A percentile compares a stretch with the other conserved stretches of the same genome.
Conservation (phyloP, 2,888 invertebrate genomes). For the Cheilosia urbana region DNA sequence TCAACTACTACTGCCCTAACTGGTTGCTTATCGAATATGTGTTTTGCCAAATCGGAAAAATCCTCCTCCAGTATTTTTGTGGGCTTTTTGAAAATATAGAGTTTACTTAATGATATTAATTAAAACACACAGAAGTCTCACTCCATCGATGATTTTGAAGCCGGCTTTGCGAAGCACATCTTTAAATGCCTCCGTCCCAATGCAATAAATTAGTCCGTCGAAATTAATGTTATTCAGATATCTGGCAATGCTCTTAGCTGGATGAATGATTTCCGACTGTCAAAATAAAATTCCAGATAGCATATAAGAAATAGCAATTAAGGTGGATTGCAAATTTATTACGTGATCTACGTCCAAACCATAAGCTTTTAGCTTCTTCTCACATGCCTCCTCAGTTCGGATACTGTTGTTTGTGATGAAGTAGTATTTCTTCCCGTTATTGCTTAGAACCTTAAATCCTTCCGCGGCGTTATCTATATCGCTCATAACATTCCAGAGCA, state of each 20-base stretch:
- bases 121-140: slow-evolving; percentile 75
- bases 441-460: slow-evolving; percentile 80
- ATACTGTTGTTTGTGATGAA: slow-evolving; percentile 84
- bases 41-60: slow-evolving; percentile 70
- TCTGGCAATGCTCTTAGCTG: slow-evolving; percentile 83
- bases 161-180: slow-evolving; percentile 83
- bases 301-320: not conserved
- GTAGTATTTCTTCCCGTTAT: slow-evolving; percentile 82
- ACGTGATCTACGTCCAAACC: slow-evolving; percentile 79
- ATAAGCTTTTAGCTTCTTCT: slow-evolving; percentile 76
- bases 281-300: not conserved
- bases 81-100: slow-evolving; percentile 76
- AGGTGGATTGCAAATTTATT: slow-evolving; percentile 20
- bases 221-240: slow-evolving; percentile 84
- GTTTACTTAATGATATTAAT: slow-evolving; percentile 44
- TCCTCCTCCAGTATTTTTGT: slow-evolving; percentile 78
- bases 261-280: slow-evolving; percentile 81
- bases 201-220: slow-evolving; percentile 84
- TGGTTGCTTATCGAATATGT: slow-evolving; percentile 79
- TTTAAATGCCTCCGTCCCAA: slow-evolving; percentile 82
- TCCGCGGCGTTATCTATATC: slow-evolving; percentile 80
- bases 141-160: slow-evolving; percentile 82
- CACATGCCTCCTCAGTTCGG: slow-evolving; percentile 77
- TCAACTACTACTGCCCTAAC: slow-evolving; percentile 85
- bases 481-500: slow-evolving; percentile 82